Base-by-base conservation (phyloP, 2,888 invertebrate species). In the Sarcophaga carnaria region DNA sequence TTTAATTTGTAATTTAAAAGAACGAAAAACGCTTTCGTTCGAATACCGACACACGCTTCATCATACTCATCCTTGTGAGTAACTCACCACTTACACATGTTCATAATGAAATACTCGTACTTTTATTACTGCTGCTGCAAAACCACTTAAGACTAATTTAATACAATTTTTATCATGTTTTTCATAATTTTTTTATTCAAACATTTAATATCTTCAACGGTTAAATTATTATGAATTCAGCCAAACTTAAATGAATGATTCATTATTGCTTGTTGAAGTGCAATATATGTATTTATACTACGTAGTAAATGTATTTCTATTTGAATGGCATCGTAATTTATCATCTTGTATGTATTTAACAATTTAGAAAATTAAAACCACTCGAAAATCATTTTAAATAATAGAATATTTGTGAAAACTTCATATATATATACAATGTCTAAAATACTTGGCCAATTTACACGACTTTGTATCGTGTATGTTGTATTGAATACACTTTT, bases 1-100 rank as follows among this genome's bases (percentile, higher is more conserved):
- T 70, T 70, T 70, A 70, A 70, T 70, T 70, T 70, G 70, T 70
- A 70, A 70, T 70, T 70, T 70, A 70, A 54, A 70, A 54, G 54
- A 54, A 70, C 22, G 17, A 4, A 49, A 54, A 49, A 22, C 12
- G 3, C 22, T n/a, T 12, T 5, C 69, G 4, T 20, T 10, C 12
- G 47, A 20, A 47, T 22, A n/a, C 62, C 37, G 10, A 62, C 22
- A 62, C 22, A 25, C 17, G n/a, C 22, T 22, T 3, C 14, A 70
- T 17, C 11, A 22, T 25, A 17, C 70, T n/a, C 22, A 54, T 54
- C 3, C n/a, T n/a, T 6, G n/a, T 11, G 17, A 10, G 37, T 64
- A 37, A n/a, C 6, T 6, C 54, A 25, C 70, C 25, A 49, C 49
- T 54, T 25, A 54, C 5, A 47, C 47, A 5, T 49, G 4, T 2